Base-by-base conservation (phyloP, 2,888 invertebrate genomes). In the Hypena proboscidalis region DNA sequence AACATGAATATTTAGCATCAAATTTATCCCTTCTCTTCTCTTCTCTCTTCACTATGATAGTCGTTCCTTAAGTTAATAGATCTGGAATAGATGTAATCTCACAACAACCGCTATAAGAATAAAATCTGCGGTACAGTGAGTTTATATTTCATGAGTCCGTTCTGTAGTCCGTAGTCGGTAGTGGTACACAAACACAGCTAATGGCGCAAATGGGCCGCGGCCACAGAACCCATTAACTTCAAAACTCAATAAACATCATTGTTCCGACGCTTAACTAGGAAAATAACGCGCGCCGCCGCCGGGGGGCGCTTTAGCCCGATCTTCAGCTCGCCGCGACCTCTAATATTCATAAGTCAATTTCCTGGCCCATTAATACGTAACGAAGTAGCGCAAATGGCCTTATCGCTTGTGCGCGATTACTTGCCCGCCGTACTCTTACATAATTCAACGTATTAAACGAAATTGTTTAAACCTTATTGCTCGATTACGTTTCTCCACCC, bases 381-480 rank as follows among this genome's bases (percentile, higher is more conserved):
- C 90, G 90, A 90, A 88, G 90, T 86, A 88, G 88, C 89, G 88
- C 89, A 90, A 90, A 90, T 90, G 90, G 89, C 88, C 88, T 90
- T 90, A 90, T 90, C 90, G 90, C 88, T 89, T 87, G 89, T 88
- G 90, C 90, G 80, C 90, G 90, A 90, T 90, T 90, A 90, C 90
- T 89, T 86, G 88, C 85, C 74, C 83, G 87, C 89, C 89, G 84
- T 85, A 83, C 86, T 87, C 90, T 90, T 91, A 91, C 91, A 91
- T 90, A 91, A 91, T 91, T 91, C 91, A 91, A 91, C 90, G 90
- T 91, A 91, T 91, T 91, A 91, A 91, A 91, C 91, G 90, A 91
- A 91, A 91, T 91, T 91, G 91, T 91, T 91, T 91, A 91, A 91
- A 90, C 91, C 90, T 90, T 89, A 90, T 90, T 90, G 91, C 90